phyloP scores from a whole-genome alignment of 2,797 vertebrate genomes.

The Buceros bicornis region DNA sequence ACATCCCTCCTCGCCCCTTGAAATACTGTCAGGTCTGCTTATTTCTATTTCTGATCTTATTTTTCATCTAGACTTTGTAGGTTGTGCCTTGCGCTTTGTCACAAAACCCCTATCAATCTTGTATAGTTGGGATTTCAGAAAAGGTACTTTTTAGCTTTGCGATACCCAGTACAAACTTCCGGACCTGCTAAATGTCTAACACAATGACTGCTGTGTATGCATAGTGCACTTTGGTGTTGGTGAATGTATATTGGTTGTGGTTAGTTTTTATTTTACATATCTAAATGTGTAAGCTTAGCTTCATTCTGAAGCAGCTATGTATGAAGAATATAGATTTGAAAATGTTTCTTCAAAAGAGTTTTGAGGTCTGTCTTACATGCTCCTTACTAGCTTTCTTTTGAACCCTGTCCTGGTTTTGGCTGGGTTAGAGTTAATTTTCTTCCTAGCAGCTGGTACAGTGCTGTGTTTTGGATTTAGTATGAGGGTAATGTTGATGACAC shows the following conservation, averaged over 20 bases:
- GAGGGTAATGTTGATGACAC: neutral
- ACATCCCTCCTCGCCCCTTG: neutral
- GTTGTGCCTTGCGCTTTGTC: constrained; percentile 7
- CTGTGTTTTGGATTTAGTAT: neutral
- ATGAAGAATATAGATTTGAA: neutral
- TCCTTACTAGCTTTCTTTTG: neutral
- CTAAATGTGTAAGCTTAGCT: neutral
- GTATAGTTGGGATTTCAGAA: constrained; percentile 1
- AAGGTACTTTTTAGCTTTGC: neutral
- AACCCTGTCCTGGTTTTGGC: neutral
- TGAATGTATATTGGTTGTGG: neutral
- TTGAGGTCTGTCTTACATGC: neutral
- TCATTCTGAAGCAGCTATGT: neutral
- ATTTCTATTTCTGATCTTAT: neutral
- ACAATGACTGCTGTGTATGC: neutral
- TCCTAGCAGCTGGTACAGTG: neutral
- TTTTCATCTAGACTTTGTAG: neutral
- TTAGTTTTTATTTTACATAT: neutral
- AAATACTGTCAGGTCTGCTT: neutral
- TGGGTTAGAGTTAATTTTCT: neutral
- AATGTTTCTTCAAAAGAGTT: neutral
- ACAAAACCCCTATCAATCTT: constrained; percentile 16
- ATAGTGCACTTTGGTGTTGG: neutral
- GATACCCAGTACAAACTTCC: neutral
- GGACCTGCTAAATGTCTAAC: neutral